Conservation (phyloP, 2,113 vertebrate genomes). For the Rattus rattus region DNA sequence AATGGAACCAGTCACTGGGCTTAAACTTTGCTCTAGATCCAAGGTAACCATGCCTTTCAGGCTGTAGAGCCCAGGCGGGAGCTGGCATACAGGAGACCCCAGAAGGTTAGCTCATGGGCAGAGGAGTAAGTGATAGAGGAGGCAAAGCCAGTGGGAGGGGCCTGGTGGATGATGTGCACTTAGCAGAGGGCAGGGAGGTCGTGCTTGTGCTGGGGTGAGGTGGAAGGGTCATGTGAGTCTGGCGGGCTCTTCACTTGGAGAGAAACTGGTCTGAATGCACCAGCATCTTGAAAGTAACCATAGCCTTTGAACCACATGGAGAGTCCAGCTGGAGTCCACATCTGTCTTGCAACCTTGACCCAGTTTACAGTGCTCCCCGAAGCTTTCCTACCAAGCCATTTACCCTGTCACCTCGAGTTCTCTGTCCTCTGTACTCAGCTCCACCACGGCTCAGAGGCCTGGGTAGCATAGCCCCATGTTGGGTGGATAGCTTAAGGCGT, state of each 20-base stretch:
- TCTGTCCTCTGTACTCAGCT: neutral
- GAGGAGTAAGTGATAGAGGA: neutral
- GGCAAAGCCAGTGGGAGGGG: neutral
- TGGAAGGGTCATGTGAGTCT: neutral
- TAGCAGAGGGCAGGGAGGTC: no score
- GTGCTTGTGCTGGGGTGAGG: neutral
- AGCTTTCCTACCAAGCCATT: neutral
- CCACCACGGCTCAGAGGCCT: neutral
- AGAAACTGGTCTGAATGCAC: neutral
- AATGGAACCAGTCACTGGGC: rapidly evolving
- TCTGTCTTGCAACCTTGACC: neutral
- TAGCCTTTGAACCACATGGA: neutral
- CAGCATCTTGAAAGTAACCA: rapidly evolving
- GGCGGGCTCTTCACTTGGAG: neutral
- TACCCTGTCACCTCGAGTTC: neutral
- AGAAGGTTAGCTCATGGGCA: no score
- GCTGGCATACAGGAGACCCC: rapidly evolving
- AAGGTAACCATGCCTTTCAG: neutral
- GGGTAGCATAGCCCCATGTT: neutral
- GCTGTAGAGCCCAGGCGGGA: neutral
- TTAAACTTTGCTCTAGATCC: neutral
- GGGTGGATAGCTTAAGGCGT: neutral
- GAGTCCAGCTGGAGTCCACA: neutral
- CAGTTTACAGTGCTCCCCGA: rapidly evolving
- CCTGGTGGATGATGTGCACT: no score